A percentile compares a stretch with the other conserved stretches of the same genome.
These are phyloP conservation scores for Caretta caretta DNA, from an alignment of 2,113 vertebrate species.

Conservation along the genomic window DNA sequence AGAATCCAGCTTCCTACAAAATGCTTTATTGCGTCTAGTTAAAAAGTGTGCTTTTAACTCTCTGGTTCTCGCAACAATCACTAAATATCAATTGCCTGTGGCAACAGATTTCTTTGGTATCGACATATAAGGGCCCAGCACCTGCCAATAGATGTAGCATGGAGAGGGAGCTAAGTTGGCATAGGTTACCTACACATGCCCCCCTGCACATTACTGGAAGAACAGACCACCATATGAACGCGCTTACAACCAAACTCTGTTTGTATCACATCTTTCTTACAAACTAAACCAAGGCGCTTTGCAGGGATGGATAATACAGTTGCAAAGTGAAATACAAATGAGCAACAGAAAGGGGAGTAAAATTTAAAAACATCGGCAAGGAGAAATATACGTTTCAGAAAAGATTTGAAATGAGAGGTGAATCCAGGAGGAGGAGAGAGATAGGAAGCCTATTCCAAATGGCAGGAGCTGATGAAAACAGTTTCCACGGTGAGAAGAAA, in stretches of 20 bases:
- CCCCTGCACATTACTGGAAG: background rate
- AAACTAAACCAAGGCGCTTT: conserved; percentile 6
- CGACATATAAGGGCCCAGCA: background rate
- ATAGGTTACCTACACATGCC: background rate
- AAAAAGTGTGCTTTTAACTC: background rate
- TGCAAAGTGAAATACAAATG: background rate
- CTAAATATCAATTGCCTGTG: background rate
- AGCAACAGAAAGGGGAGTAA: background rate
- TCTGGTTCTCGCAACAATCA: background rate
- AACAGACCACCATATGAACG: background rate
- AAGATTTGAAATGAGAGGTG: background rate
- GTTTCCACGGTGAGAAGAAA: background rate
- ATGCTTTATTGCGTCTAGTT: background rate
- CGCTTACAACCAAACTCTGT: background rate
- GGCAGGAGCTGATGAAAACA: background rate
- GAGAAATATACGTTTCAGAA: conserved; percentile 12
- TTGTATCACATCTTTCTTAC: background rate
- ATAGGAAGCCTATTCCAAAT: background rate
- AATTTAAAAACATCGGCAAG: background rate
- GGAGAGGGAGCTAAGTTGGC: background rate
- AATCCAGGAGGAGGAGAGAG: background rate
- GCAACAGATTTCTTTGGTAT: background rate
- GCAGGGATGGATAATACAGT: background rate
- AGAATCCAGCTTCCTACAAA: background rate
- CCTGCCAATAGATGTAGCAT: background rate